Base-by-base conservation (phyloP, 2,113 vertebrate species). In the Daphoenositta chrysoptera region DNA sequence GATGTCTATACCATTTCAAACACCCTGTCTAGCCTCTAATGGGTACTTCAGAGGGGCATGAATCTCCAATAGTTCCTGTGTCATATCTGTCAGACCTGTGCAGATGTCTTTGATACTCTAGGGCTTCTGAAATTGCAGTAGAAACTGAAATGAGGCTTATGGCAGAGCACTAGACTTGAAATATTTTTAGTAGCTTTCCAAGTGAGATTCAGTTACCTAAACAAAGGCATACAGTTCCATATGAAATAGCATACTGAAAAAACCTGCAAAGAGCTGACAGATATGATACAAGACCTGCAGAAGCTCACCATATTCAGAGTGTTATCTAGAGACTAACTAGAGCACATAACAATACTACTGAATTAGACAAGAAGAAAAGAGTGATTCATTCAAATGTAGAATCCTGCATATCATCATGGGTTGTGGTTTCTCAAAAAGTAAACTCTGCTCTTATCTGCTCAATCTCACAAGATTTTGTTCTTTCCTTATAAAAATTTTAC, bases 101-200 rank as follows among this genome's bases (percentile, higher is more conserved):
- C 88, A 94, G 90, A 93, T 93, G 75, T 92, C 65, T 94, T 90
- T 58, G 45, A 72, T 90, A 88, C 50, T 90, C 58, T 50, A 83
- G 70, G 45, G 70, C 31, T 91, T 90, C 82, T 83, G 50, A 93
- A 93, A 91, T 48, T 93, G 48, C 57, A 45, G 50, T 40, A 83
- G 37, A 96, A 90, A 77, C 37, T 73, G 45, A 88, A 93, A 80
- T 70, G 6, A 85, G 30, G 35, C 17, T 87, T 78, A n/a, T 14
- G 31, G 47, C 23, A 89, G 72, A 91, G 27, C 16, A 60, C 31
- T 64, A 79, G 40, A 68, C 21, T 89, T 87, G 1, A 6, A 85
- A 56, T 88, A 65, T 60, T 91, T 87, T 93, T 63, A 83, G 45
- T 69, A 82, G 17, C 12, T 83, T n/a, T 65, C 48, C 33, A 84